Base-by-base conservation (phyloP, 2,888 invertebrate species). In the Caenorhabditis parvicauda region DNA sequence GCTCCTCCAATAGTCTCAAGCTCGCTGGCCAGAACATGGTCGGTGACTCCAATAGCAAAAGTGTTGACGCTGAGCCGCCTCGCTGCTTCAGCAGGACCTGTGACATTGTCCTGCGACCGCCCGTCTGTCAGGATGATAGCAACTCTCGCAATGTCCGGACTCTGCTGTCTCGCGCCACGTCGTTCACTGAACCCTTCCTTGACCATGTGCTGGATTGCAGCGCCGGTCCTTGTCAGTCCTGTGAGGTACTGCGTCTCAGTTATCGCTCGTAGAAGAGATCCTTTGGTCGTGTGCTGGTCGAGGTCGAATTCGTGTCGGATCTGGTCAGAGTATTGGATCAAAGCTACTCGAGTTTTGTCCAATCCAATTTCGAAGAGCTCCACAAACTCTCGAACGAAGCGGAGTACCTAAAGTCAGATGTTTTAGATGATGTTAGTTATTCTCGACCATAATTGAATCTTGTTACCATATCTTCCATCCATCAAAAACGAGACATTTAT, bases 71-170 rank as follows among this genome's bases (percentile, higher is more conserved):
- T 76, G 3, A 69, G 50, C n/a, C 71, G 58, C 9, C 80, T 64
- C 1, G 82, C 81, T n/a, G 67, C 45, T 27, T 64, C 71, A 2
- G 83, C 81, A 32, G 81, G 78, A 24, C 61, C 61, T n/a, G 80
- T 77, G 3, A 83, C 82, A 46, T 77, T 72, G 54, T 81, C 81
- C 56, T 81, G 81, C 27, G 82, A 82, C 22, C 81, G 63, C 5
- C 83, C 83, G 59, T 83, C 83, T 0, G 83, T 83, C 28, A 83
- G 77, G 5, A 83, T 81, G 35, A 83, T 79, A 12, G 81, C 82
- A 1, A 83, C 70, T 43, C 69, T 32, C 9, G 35, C 35, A n/a
- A 32, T 32, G n/a, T 50, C 44, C 5, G 51, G 47, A 9, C 22
- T 32, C 2, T 39, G 24, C 0, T 66, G 74, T 42, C 78, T 54